Conservation (phyloP, 2,797 vertebrate species). For the Platalea minor region DNA sequence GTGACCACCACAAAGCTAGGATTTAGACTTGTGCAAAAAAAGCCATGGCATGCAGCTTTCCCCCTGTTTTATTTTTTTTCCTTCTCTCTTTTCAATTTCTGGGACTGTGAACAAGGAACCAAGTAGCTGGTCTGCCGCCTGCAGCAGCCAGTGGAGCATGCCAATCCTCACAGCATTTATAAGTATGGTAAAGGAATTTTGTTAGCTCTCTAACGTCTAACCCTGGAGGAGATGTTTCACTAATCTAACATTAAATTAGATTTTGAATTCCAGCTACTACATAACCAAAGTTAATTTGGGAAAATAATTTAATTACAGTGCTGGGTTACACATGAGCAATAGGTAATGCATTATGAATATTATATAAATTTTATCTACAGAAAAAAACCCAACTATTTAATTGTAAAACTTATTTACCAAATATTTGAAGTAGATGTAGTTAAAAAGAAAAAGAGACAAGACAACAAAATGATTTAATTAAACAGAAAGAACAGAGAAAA, state of each 20-base stretch:
- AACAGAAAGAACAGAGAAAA: neutral
- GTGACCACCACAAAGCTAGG: neutral
- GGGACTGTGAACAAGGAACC: neutral
- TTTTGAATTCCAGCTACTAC: constrained; percentile 59
- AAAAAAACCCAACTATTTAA: neutral
- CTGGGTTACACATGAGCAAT: constrained; percentile 15
- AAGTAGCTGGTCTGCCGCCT: neutral
- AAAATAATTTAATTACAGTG: constrained; percentile 70
- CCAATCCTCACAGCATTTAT: neutral
- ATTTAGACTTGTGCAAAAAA: neutral
- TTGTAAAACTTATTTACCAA: constrained; percentile 46
- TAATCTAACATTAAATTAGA: constrained; percentile 64
- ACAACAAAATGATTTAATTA: neutral
- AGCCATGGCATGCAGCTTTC: fast-evolving
- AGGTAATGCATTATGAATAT: constrained; percentile 53
- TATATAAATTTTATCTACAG: constrained; percentile 26
- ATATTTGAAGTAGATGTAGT: neutral
- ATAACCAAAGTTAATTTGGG: constrained; percentile 60
- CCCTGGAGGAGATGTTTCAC: constrained; percentile 39
- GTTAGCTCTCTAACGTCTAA: neutral
- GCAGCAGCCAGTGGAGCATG: neutral
- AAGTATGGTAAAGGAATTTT: neutral
- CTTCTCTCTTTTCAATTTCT: neutral
- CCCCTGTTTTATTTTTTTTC: neutral
- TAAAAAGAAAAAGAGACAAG: neutral